These are phyloP conservation scores for Pseudorectes ferrugineus DNA, from an alignment of 2,113 vertebrate genomes.

Conservation along the genomic window DNA sequence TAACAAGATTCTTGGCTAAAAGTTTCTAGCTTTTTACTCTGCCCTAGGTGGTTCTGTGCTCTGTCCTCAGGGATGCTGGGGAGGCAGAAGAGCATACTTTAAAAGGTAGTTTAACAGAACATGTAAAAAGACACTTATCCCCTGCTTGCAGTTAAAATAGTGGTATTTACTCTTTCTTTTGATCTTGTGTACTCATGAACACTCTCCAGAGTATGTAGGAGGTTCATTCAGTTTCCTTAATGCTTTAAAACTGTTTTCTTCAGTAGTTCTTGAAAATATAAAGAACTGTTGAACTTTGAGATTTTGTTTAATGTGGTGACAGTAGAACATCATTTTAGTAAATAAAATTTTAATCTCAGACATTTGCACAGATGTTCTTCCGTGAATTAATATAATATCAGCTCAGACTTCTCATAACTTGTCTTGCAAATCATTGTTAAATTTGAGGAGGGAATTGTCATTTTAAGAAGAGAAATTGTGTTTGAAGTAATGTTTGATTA, in stretches of 20 bases:
- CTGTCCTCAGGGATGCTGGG: background rate
- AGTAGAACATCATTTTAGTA: background rate
- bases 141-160: background rate
- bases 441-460: background rate
- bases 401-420: background rate
- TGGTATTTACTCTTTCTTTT: background rate
- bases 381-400: background rate
- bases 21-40: background rate
- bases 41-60: background rate
- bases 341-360: background rate
- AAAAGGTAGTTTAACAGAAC: background rate
- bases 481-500: background rate
- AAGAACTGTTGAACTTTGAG: background rate
- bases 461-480: background rate
- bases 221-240: background rate
- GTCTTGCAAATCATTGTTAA: background rate
- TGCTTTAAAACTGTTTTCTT: background rate
- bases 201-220: background rate
- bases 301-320: background rate
- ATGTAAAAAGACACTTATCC: background rate
- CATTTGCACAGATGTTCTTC: background rate
- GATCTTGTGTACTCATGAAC: background rate
- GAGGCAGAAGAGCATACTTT: background rate
- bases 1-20: background rate
- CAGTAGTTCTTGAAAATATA: background rate